Base-by-base conservation (phyloP, 2,113 vertebrate species). In the Vicugna pacos region DNA sequence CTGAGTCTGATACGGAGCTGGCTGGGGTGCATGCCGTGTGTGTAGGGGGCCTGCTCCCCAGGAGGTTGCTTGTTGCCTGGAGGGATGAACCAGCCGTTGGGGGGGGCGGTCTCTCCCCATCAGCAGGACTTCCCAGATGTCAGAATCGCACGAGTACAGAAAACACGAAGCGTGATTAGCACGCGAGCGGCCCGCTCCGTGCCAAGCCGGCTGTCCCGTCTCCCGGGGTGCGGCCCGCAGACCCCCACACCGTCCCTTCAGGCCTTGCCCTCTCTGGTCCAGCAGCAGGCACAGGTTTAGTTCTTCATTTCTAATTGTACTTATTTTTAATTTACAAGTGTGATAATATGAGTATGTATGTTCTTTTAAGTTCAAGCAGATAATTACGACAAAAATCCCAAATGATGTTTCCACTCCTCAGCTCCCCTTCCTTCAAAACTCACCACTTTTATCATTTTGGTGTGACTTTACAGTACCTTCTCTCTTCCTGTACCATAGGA, bases 351-450 rank as follows among this genome's bases (percentile, higher is more conserved):
- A 92, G 50, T 86, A 28, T 12, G 50, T 86, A 28, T 12, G 46
- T 79, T 77, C 32, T 81, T 83, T 79, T 84, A 90, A 83, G 30
- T 94, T 91, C 28, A 91, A 92, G 65, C 72, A 81, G 38, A 11
- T 52, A 46, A 79, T 73, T 91, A 60, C 73, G 93, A 35, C 11
- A 19, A 75, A 62, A 91, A 42, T 83, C 24, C n/a, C 48, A 62
- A 1, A 2, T 79, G 48, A 11, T 58, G 50, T 58, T 91, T 80
- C 35, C 20, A 56, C 35, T 67, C 52, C 10, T 50, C 19, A 64
- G 13, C 32, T 8, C 50, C 14, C 32, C 79, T 76, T 30, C 54
- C 26, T 42, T 90, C 32, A 62, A 12, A 70, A 35, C 19, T n/a
- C 38, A 95, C 6, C 30, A 73, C 70, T 46, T 56, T 82, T n/a